These are phyloP conservation scores for Galemys pyrenaicus DNA, from an alignment of 2,113 vertebrate genomes.

Conservation along the genomic window DNA sequence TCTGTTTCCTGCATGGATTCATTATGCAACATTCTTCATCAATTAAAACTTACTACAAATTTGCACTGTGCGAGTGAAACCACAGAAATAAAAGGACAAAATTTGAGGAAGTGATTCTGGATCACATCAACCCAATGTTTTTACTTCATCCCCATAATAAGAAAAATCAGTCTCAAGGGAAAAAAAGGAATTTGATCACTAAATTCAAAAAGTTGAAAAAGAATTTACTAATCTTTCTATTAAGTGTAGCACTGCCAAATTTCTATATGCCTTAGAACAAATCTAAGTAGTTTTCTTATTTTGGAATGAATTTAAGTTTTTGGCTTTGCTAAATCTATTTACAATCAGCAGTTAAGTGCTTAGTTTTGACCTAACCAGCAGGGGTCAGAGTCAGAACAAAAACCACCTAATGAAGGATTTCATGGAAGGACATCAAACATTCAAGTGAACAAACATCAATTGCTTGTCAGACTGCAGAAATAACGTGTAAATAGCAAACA, in stretches of 20 bases:
- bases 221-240: not conserved
- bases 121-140: not conserved
- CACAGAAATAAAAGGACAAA: not conserved
- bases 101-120: not conserved
- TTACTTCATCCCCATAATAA: not conserved
- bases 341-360: constrained; percentile 45
- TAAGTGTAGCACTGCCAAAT: not conserved
- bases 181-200: not conserved
- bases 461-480: not conserved
- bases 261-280: constrained; percentile 11
- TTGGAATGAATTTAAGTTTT: not conserved
- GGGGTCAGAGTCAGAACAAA: constrained; percentile 80
- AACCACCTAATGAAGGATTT: constrained; percentile 41
- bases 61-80: not conserved
- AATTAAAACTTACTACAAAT: not conserved
- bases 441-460: not conserved
- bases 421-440: not conserved
- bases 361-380: constrained; percentile 79
- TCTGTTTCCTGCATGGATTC: not conserved
- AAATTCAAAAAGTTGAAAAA: constrained; percentile 23
- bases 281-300: not conserved
- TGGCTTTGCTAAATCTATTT: constrained; percentile 12
- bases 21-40: not conserved
- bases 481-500: not conserved
- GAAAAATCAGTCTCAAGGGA: not conserved